Evolutionary conservation across 2,888 invertebrate genomes (phyloP), one percentile per base, ranked within the genome.

Genomic region (Patella caerulea): DNA sequence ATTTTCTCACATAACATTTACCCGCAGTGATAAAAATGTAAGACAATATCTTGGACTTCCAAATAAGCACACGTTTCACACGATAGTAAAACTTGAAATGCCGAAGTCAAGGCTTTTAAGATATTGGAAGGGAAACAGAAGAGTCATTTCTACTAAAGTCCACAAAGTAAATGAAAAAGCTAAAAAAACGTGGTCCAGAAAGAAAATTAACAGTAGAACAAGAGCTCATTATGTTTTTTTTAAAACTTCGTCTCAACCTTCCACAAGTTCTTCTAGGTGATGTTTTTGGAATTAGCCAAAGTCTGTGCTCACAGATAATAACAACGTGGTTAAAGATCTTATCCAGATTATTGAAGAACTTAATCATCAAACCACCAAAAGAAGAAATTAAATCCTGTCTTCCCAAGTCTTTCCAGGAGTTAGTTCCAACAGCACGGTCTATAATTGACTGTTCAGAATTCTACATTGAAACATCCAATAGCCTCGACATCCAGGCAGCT

Each of bases 381-480:
- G 15, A 53, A 19, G 45, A 52, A 34, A 53, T 19, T 12, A 72
- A 19, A 17, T n/a, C 15, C 7, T 4, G 12, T 15, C 19, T 72
- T 45, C 72, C 72, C 11, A 53, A 45, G n/a, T 24, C n/a, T 7
- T 19, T 72, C 17, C 17, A 52, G 53, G 72, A 53, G 2, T n/a
- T n/a, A 5, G 17, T 53, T 15, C 72, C 72, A 15, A 45, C 17
- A 15, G 12, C 19, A 2, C 1, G 72, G 2, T 52, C 70, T n/a
- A 76, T 78, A 14, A 79, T 81, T 59, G 81, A 79, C 71, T 81
- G 81, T 72, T 55, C 75, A 52, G 81, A 81, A 34, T 73, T 79
- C n/a, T 81, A 73, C 29, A 77, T 78, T n/a, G 72, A 79, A 19
- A 4, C 70, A 19, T 78, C 81, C 45, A 70, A n/a, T 15, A 55